A percentile compares a stretch with the other conserved stretches of the same genome.
Evolutionary conservation across 2,888 invertebrate species (phyloP).

Genomic region (Rotaria macrura): DNA sequence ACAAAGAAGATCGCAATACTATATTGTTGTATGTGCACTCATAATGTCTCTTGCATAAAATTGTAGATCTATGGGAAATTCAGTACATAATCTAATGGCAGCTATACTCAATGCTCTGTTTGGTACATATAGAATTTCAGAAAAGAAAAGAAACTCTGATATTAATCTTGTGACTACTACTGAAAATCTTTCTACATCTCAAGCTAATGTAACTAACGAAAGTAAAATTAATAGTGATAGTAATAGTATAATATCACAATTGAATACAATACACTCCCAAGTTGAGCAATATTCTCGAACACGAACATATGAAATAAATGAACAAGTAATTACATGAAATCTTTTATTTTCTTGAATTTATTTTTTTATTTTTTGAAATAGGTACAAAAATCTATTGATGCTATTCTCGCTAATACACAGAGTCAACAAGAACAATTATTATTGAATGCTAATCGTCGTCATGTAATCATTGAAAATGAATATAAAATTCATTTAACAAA

Average conservation of each 20-base stretch:
- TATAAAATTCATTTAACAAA: not conserved
- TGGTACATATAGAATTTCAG: not conserved
- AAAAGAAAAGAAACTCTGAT: not conserved
- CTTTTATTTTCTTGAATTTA: not conserved
- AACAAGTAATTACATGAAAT: not conserved
- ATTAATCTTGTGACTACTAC: no score
- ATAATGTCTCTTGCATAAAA: not conserved
- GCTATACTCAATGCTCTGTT: not conserved
- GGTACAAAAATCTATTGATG: not conserved
- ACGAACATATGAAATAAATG: not conserved
- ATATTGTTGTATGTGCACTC: not conserved
- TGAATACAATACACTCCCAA: not conserved
- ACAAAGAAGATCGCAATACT: not conserved
- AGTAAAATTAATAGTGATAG: no score
- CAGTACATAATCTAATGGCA: not conserved
- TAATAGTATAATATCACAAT: not conserved
- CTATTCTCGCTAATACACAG: not conserved
- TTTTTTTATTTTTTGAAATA: not conserved
- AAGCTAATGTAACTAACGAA: no score
- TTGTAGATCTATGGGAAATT: not conserved
- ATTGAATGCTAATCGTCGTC: not conserved
- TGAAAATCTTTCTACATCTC: no score
- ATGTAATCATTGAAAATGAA: not conserved
- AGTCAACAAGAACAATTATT: not conserved
- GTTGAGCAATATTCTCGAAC: not conserved